Evolutionary conservation across 1,140 invertebrate species (phyloP).

Genomic region (Diabrotica undecimpunctata): DNA sequence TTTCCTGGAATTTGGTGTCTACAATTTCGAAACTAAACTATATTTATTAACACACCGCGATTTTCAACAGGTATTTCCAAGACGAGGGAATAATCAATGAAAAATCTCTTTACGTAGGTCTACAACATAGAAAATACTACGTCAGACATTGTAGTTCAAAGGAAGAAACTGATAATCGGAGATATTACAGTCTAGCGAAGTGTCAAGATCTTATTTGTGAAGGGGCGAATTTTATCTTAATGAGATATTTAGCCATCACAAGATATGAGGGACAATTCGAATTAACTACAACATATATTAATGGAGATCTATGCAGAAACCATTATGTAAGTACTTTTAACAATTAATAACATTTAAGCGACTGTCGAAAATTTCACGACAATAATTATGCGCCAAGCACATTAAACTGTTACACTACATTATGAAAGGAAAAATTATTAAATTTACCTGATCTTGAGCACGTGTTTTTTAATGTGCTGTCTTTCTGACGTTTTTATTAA

Average conservation of each 20-base stretch:
- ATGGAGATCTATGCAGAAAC: constrained; percentile 55
- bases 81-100: neutral
- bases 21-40: no score
- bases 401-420: no score
- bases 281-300: constrained; percentile 54
- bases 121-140: constrained; percentile 37
- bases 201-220: constrained; percentile 54
- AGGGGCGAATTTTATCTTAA: constrained; percentile 57
- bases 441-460: no score
- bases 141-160: constrained; percentile 44
- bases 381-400: no score
- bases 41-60: no score
- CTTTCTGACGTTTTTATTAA: no score
- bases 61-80: neutral
- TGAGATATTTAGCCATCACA: constrained; percentile 56
- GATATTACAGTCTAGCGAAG: constrained; percentile 50
- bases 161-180: constrained; percentile 48
- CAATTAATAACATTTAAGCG: no score
- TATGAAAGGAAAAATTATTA: no score
- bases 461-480: no score
- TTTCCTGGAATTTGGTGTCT: no score
- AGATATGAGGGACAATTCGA: constrained; percentile 54
- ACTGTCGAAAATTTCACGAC: no score
- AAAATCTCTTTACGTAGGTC: constrained; percentile 30
- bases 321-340: constrained; percentile 56